These are phyloP conservation scores for Petrocephalus sullivani DNA, from an alignment of 2,797 vertebrate genomes.

Conservation along the genomic window DNA sequence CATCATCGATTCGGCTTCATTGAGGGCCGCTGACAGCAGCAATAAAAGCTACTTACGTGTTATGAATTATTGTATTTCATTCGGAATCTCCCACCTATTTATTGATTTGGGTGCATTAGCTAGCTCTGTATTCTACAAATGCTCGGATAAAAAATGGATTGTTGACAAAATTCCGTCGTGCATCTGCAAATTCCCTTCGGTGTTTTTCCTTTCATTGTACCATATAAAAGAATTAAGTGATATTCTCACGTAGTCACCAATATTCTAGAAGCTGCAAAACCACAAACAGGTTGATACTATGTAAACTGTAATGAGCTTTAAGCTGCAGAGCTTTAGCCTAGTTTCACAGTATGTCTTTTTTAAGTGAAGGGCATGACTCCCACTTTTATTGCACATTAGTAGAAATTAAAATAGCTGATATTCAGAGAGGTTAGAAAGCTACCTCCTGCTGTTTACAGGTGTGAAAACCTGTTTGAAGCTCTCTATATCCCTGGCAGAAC, in stretches of 20 bases:
- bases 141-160: constrained; percentile 2
- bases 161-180: constrained; percentile 10
- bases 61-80: constrained; percentile 21
- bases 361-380: not conserved
- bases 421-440: not conserved
- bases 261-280: not conserved
- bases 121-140: not conserved
- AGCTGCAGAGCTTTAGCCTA: not conserved
- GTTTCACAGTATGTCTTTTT: not conserved
- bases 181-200: not conserved
- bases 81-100: not conserved
- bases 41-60: constrained; percentile 16
- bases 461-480: not conserved
- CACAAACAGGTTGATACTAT: not conserved
- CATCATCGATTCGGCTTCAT: constrained; percentile 14
- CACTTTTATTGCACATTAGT: not conserved
- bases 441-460: not conserved
- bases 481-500: not conserved
- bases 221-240: not conserved
- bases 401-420: not conserved
- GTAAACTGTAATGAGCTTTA: not conserved
- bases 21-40: not conserved
- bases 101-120: not conserved
- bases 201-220: not conserved
- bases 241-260: not conserved